Percentiles rank a stretch among this genome's conserved stretches.
Evolutionary conservation across 2,113 vertebrate genomes (phyloP).

Genomic region (Hucho hucho): DNA sequence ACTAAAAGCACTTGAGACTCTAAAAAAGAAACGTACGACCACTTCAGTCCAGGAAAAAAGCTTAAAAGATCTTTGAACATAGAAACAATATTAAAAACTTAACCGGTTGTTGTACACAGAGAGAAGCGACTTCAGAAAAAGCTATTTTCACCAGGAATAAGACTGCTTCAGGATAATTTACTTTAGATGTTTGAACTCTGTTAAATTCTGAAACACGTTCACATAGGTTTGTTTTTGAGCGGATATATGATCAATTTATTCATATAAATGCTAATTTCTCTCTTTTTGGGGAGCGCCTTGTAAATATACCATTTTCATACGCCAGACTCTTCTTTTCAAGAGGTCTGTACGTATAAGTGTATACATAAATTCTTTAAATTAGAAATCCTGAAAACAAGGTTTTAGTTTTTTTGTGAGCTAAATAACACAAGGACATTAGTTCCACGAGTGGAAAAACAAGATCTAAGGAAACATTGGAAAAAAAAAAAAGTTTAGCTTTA

Average conservation of each 20-base stretch:
- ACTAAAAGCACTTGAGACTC: conserved; percentile 20
- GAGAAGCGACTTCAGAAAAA: not conserved
- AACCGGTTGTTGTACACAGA: not conserved
- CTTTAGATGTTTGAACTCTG: conserved; percentile 26
- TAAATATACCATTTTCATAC: conserved; percentile 62
- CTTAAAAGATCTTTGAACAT: not conserved
- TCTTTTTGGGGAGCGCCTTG: conserved; percentile 72
- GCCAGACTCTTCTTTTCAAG: conserved; percentile 72
- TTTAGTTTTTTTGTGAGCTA: conserved; percentile 32
- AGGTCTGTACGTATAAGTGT: conserved; percentile 51
- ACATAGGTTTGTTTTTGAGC: conserved; percentile 41
- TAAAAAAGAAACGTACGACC: conserved; percentile 8
- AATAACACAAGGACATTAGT: conserved; percentile 27
- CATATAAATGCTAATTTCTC: conserved; percentile 71
- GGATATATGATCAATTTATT: conserved; percentile 69
- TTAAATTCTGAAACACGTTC: conserved; percentile 34
- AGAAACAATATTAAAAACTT: not conserved
- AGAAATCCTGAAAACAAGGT: conserved; percentile 1
- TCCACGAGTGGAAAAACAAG: conserved; percentile 16
- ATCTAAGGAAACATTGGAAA: conserved; percentile 4
- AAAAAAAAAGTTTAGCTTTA: conserved; percentile 12
- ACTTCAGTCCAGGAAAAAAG: not conserved
- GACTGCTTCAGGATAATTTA: conserved; percentile 9
- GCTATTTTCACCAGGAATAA: conserved; percentile 3
- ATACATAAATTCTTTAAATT: conserved; percentile 38